Conservation (phyloP, 2,113 vertebrate species). For the Pseudonaja textilis region DNA sequence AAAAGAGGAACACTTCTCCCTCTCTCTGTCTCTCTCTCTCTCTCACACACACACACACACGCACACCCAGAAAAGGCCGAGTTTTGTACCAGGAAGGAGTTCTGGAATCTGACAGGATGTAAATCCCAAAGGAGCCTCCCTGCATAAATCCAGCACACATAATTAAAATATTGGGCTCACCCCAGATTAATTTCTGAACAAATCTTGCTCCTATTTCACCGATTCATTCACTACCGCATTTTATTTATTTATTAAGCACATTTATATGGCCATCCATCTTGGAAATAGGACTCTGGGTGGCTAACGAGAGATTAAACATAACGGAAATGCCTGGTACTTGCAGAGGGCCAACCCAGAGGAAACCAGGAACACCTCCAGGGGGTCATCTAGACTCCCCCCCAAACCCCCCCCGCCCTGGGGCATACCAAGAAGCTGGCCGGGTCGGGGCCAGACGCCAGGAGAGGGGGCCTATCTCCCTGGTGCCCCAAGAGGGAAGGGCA, state of each 20-base stretch:
- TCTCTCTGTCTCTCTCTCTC: too few species aligned
- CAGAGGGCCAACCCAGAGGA: neutral
- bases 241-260: neutral
- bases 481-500: neutral
- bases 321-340: neutral
- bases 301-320: neutral
- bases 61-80: too few species aligned
- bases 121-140: neutral
- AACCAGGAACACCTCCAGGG: neutral
- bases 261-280: neutral
- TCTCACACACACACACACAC: neutral
- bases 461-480: too few species aligned
- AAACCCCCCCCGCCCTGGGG: neutral
- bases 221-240: neutral
- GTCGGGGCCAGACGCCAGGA: neutral
- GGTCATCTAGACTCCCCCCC: too few species aligned
- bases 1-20: neutral
- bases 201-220: neutral
- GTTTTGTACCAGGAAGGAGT: neutral
- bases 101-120: neutral
- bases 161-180: neutral
- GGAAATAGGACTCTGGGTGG: neutral
- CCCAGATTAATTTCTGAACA: neutral
- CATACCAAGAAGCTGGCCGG: neutral
- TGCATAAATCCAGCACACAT: neutral